Evolutionary conservation across 2,797 vertebrate species (phyloP).

Genomic region (Oryzias dopingdopingensis): DNA sequence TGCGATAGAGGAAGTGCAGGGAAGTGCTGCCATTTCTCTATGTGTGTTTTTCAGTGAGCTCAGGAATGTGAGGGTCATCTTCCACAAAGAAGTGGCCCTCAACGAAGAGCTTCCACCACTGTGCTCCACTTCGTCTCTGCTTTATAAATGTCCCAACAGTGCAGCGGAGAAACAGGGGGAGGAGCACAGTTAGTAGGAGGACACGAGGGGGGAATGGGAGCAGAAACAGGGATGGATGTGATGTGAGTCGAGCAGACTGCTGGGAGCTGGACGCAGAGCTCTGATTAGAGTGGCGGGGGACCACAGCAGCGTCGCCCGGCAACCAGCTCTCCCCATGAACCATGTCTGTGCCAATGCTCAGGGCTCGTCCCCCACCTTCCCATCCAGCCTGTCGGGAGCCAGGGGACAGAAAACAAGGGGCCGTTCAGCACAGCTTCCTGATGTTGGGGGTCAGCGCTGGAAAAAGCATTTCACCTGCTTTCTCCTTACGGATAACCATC

Average conservation of each 20-base stretch:
- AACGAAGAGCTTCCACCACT: conserved; percentile 71
- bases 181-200: conserved; percentile 21
- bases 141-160: conserved; percentile 31
- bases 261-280: conserved; percentile 70
- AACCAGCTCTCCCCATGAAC: conserved; percentile 72
- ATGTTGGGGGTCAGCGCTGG: conserved; percentile 19
- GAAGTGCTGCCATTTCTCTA: conserved; percentile 43
- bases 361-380: conserved; percentile 53
- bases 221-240: conserved; percentile 35
- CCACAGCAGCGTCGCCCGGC: conserved; percentile 68
- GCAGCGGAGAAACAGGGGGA: conserved; percentile 27
- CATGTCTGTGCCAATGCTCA: conserved; percentile 61
- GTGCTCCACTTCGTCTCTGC: conserved; percentile 20
- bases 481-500: background rate
- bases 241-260: conserved; percentile 67
- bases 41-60: conserved; percentile 34
- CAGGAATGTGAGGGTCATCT: conserved; percentile 25
- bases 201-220: conserved; percentile 33
- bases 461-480: conserved; percentile 19
- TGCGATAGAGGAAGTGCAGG: conserved; percentile 40
- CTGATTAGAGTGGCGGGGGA: conserved; percentile 73
- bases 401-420: conserved; percentile 29
- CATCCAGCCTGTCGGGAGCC: conserved; percentile 49
- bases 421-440: conserved; percentile 9
- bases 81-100: conserved; percentile 48